These are phyloP conservation scores for Siniperca obscura DNA, from an alignment of 2,797 vertebrate species.

Conservation along the genomic window DNA sequence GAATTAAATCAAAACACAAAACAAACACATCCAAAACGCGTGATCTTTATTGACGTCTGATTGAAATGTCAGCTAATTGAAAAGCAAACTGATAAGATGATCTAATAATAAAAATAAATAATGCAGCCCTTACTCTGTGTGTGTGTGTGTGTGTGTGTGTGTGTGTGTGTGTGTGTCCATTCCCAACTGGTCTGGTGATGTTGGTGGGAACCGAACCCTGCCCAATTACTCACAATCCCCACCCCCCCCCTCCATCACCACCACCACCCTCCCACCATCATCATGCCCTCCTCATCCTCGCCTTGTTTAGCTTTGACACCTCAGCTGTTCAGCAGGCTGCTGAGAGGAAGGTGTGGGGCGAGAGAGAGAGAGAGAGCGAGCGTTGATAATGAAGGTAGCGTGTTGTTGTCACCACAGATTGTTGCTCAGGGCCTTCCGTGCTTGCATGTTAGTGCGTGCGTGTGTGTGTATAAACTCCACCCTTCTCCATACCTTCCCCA, in stretches of 20 bases:
- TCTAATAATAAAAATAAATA: background rate
- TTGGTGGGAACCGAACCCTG: constrained; percentile 55
- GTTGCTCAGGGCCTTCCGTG: constrained; percentile 82
- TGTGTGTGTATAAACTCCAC: constrained; percentile 24
- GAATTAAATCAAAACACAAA: background rate
- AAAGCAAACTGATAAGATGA: background rate
- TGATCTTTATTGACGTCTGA: background rate
- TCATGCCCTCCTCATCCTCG: constrained; percentile 32
- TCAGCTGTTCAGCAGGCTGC: constrained; percentile 86
- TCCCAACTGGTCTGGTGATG: constrained; percentile 24
- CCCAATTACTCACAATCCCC: constrained; percentile 49
- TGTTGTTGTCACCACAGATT: constrained; percentile 85
- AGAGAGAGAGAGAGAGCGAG: constrained; percentile 34
- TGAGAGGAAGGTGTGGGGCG: constrained; percentile 82
- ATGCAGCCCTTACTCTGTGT: background rate
- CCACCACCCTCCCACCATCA: background rate
- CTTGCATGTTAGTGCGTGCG: background rate
- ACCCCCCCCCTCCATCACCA: background rate
- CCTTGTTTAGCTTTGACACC: constrained; percentile 83
- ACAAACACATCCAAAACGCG: background rate
- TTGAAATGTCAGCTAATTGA: background rate
- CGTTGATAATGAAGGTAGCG: constrained; percentile 85
- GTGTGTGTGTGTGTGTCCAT: background rate
- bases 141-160: background rate
- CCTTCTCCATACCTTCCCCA: background rate